Evolutionary conservation across 2,113 vertebrate species (phyloP).

Genomic region (Albula glossodonta): DNA sequence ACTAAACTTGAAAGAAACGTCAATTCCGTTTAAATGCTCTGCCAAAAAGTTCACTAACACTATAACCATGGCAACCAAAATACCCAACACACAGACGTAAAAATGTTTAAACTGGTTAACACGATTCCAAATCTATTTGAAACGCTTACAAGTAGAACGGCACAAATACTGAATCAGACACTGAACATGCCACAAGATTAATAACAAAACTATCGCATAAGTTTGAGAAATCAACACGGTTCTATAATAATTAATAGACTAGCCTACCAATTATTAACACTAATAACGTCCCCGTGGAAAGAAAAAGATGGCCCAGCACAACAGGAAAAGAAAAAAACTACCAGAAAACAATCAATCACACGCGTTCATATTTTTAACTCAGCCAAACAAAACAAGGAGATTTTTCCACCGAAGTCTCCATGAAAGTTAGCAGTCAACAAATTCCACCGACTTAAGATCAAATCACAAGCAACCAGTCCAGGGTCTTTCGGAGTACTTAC

Average conservation of each 20-base stretch:
- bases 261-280: neutral
- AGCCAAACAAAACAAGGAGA: conserved; percentile 15
- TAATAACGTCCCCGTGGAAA: neutral
- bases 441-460: conserved; percentile 13
- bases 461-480: conserved; percentile 39
- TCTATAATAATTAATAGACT: conserved; percentile 13
- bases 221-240: conserved; percentile 15
- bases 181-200: neutral
- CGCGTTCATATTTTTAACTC: neutral
- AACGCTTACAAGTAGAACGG: conserved; percentile 4
- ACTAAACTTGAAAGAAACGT: conserved; percentile 8
- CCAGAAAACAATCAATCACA: conserved; percentile 13
- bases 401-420: conserved; percentile 29
- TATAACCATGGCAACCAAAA: conserved; percentile 25
- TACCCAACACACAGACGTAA: conserved; percentile 11
- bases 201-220: neutral
- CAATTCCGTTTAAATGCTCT: conserved; percentile 7
- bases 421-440: conserved; percentile 33
- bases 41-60: conserved; percentile 19
- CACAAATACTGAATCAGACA: neutral
- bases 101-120: neutral
- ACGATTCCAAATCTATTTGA: neutral
- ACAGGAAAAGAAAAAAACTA: neutral
- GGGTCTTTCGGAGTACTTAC: conserved; percentile 71
- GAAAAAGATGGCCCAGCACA: conserved; percentile 18